Evolutionary conservation across 2,888 invertebrate genomes (phyloP).

Genomic region (Sclerodermus sp.): DNA sequence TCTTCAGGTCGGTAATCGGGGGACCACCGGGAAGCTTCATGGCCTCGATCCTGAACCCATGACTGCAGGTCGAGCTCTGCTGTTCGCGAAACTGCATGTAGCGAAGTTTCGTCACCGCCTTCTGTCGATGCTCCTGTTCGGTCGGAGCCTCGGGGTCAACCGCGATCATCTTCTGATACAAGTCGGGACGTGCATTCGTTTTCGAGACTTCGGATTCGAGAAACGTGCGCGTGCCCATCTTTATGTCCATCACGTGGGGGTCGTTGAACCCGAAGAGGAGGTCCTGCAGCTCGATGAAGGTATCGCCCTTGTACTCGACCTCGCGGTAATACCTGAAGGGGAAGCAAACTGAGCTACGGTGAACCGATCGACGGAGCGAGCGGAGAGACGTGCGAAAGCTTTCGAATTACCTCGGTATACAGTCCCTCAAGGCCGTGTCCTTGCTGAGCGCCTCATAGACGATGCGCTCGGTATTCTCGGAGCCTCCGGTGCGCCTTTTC

Average conservation of each 20-base stretch:
- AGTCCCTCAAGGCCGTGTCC: conserved; percentile 71
- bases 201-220: conserved; percentile 94
- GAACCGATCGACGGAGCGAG: too few species aligned
- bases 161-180: conserved; percentile 94
- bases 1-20: conserved; percentile 86
- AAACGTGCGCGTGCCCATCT: conserved; percentile 95
- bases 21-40: conserved; percentile 82
- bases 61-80: conserved; percentile 87
- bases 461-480: conserved; percentile 73
- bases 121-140: conserved; percentile 74
- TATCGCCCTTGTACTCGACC: conserved; percentile 75
- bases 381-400: too few species aligned
- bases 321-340: conserved; percentile 71
- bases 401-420: conserved; percentile 68
- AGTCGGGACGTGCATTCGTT: conserved; percentile 77
- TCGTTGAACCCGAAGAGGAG: conserved; percentile 86
- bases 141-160: conserved; percentile 88
- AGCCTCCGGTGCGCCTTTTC: conserved; percentile 77
- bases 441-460: conserved; percentile 79
- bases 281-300: conserved; percentile 95
- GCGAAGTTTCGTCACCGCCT: conserved; percentile 91
- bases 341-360: too few species aligned
- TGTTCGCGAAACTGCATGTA: conserved; percentile 97
- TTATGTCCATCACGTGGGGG: conserved; percentile 96
- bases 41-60: conserved; percentile 96